Evolutionary conservation across 2,797 vertebrate genomes (phyloP).

Genomic region (Poeciliopsis gracilis): DNA sequence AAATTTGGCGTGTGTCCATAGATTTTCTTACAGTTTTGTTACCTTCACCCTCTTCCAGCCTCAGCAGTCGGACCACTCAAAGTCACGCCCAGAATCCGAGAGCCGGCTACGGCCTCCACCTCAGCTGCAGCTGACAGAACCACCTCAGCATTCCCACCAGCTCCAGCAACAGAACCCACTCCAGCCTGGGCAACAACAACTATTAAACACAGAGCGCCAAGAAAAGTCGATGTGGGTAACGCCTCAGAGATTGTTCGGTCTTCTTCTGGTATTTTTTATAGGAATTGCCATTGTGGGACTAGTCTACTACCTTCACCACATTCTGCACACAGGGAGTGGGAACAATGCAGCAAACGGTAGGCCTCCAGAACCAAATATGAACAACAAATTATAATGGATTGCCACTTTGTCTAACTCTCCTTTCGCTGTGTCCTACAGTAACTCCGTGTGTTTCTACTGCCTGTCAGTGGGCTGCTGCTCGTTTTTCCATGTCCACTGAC

Average conservation of each 20-base stretch:
- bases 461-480: constrained; percentile 74
- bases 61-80: constrained; percentile 48
- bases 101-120: constrained; percentile 29
- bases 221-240: constrained; percentile 46
- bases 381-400: background rate
- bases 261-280: constrained; percentile 57
- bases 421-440: constrained; percentile 49
- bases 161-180: constrained; percentile 40
- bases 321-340: constrained; percentile 12
- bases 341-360: constrained; percentile 37
- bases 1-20: background rate
- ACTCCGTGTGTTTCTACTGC: constrained; percentile 75
- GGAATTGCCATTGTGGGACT: constrained; percentile 60
- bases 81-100: constrained; percentile 44
- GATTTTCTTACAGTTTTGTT: constrained; percentile 5
- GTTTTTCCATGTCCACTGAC: constrained; percentile 80
- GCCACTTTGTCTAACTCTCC: constrained; percentile 1
- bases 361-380: constrained; percentile 3
- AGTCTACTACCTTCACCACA: constrained; percentile 46
- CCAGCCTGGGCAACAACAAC: constrained; percentile 39
- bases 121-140: constrained; percentile 37
- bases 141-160: constrained; percentile 23
- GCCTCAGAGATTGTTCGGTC: constrained; percentile 40
- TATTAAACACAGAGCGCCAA: constrained; percentile 23
- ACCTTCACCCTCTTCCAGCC: constrained; percentile 25